Conservation (phyloP, 2,797 vertebrate species). For the Rhinoraja longicauda region DNA sequence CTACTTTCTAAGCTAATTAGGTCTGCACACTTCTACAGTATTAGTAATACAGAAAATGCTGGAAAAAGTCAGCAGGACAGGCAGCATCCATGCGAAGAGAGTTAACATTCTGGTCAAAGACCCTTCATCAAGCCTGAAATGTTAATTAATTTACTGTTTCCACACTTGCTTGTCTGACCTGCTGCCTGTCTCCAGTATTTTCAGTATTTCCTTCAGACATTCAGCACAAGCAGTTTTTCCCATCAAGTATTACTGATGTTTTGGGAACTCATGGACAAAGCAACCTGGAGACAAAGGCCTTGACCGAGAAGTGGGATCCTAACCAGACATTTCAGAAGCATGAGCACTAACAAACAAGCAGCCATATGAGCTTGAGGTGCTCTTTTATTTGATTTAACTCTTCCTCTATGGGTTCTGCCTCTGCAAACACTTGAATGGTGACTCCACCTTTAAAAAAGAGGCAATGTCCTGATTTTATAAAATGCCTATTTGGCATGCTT, state of each 20-base stretch:
- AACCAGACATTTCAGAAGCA: neutral
- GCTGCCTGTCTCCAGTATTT: too few species aligned
- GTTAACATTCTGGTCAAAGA: too few species aligned
- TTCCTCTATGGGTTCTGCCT: too few species aligned
- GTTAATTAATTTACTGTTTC: too few species aligned
- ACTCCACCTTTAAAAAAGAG: neutral
- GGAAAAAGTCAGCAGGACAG: too few species aligned
- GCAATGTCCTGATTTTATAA: neutral
- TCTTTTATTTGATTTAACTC: neutral
- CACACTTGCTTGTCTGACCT: too few species aligned
- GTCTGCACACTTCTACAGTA: neutral
- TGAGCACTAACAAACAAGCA: neutral
- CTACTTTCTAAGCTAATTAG: neutral
- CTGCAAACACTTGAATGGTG: neutral
- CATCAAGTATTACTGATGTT: too few species aligned
- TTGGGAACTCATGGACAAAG: neutral
- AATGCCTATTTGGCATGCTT: neutral
- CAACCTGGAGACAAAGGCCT: neutral
- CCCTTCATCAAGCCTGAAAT: too few species aligned
- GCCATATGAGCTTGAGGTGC: neutral
- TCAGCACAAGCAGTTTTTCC: too few species aligned
- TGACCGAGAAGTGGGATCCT: neutral
- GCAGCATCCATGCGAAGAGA: too few species aligned
- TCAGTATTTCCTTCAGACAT: too few species aligned
- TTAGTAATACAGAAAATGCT: neutral